These are phyloP conservation scores for Gari tellinella DNA, from an alignment of 2,888 invertebrate species.

Conservation along the genomic window DNA sequence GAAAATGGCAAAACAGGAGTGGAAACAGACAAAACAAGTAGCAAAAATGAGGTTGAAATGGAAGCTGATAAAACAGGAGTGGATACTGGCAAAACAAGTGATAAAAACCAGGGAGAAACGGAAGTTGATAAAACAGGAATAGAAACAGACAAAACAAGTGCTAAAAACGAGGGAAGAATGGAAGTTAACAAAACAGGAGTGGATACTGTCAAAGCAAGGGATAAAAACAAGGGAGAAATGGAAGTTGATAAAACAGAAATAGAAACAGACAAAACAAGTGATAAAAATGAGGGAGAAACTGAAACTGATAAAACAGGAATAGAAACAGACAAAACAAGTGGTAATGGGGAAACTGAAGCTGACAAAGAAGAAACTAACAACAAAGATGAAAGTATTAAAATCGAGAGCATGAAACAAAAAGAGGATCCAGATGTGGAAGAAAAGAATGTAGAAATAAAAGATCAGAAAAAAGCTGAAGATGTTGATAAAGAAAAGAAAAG, in stretches of 20 bases:
- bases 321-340: constrained; percentile 5
- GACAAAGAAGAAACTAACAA: constrained; percentile 16
- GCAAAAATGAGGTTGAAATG: constrained; percentile 1
- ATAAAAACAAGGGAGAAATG: constrained; percentile 1
- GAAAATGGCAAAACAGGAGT: background rate
- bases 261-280: constrained; percentile 5
- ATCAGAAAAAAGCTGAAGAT: no score
- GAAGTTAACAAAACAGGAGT: background rate
- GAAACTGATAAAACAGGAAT: background rate
- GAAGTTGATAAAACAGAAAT: background rate
- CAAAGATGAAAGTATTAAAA: constrained; percentile 7
- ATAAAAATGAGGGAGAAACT: background rate
- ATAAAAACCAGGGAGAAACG: constrained; percentile 2
- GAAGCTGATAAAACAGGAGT: background rate
- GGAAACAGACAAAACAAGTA: background rate
- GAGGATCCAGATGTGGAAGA: background rate
- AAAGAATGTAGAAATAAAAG: no score
- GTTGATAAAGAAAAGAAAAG: constrained; percentile 1
- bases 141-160: constrained; percentile 1
- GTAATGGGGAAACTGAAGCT: constrained; percentile 1
- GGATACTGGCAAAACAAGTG: background rate
- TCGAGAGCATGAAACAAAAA: background rate
- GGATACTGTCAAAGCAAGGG: background rate
- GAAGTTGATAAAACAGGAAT: background rate
- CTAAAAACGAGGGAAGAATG: constrained; percentile 2